Conservation (phyloP, 2,888 invertebrate genomes). For the Napeogenes inachia region DNA sequence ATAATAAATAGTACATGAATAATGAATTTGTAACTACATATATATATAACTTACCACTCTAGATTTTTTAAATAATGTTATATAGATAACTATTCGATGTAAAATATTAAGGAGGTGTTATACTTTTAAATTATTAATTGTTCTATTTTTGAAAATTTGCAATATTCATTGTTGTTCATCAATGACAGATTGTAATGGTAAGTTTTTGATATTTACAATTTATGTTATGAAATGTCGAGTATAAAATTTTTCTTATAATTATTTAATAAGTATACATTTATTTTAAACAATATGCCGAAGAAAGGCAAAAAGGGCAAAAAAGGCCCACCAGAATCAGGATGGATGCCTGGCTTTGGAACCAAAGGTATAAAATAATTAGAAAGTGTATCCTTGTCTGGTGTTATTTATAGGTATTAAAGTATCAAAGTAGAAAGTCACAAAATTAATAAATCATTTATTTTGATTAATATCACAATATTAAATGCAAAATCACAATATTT, state of each 20-base stretch:
- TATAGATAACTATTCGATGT: not conserved
- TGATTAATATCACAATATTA: too few species aligned
- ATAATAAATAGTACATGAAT: too few species aligned
- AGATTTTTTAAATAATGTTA: not conserved
- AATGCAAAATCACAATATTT: too few species aligned
- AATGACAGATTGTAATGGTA: conserved; percentile 31
- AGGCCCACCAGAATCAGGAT: conserved; percentile 67
- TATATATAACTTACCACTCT: too few species aligned
- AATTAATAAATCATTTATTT: too few species aligned
- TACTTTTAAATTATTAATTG: conserved; percentile 7
- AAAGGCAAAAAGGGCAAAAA: conserved; percentile 57
- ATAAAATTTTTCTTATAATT: conserved; percentile 28
- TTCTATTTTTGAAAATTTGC: conserved; percentile 24
- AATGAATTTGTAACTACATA: too few species aligned
- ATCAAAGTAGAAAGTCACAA: too few species aligned
- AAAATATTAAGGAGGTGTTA: not conserved
- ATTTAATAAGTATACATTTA: conserved; percentile 25
- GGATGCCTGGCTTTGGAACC: conserved; percentile 69
- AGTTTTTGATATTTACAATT: conserved; percentile 29
- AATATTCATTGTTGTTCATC: conserved; percentile 15
- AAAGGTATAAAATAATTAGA: conserved; percentile 51
- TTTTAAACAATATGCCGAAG: conserved; percentile 50
- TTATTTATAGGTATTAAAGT: too few species aligned
- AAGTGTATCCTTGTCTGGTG: not conserved
- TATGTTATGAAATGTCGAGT: conserved; percentile 34